Base-by-base conservation (phyloP, 1,140 invertebrate genomes). In the Drosophila baimaii region DNA sequence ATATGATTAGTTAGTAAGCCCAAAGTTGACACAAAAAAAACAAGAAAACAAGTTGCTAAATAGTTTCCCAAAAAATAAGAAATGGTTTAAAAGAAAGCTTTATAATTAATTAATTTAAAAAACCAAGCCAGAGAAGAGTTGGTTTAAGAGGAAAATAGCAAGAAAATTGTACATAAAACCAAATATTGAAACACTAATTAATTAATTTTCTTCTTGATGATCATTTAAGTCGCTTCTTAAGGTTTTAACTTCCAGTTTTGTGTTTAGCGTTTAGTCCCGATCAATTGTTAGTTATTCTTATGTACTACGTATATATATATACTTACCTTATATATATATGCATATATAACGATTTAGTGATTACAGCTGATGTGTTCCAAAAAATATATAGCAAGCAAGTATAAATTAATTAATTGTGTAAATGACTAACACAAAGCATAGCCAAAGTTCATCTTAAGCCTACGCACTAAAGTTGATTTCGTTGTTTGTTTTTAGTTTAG, bases 281-380 rank as follows among this genome's bases (percentile, higher is more conserved):
- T 33, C 27, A 70, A 66, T 64, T 59, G 47, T 74, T 75, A 59
- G 47, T 74, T 75, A 59, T 64, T 69, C 25, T 70, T 79, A 55
- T 74, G 64, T 46, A 57, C 51, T 27, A 47, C 27, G 13, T 21
- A 55, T 31, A n/a, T 71, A 47, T 37, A 46, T 29, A 27, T 13
- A 35, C n/a, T n/a, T 15, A 56, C n/a, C n/a, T 15, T 71, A 23
- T 35, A 52, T 41, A n/a, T 23, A 47, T 35, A 54, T 39, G n/a
- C n/a, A 54, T 47, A 69, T 21, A 49, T 46, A 33, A 43, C 52
- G 25, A 71, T 71, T 75, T 63, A 68, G 47, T 69, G 63, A 74
- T 61, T 88, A 63, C 65, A 88, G 77, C 72, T 77, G 69, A 88
- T 88, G 79, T 88, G 83, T 88, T 88, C 84, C 77, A 83, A 70